phyloP scores from a whole-genome alignment of 2,797 vertebrate genomes.

The Pseudochaenichthys georgianus region DNA sequence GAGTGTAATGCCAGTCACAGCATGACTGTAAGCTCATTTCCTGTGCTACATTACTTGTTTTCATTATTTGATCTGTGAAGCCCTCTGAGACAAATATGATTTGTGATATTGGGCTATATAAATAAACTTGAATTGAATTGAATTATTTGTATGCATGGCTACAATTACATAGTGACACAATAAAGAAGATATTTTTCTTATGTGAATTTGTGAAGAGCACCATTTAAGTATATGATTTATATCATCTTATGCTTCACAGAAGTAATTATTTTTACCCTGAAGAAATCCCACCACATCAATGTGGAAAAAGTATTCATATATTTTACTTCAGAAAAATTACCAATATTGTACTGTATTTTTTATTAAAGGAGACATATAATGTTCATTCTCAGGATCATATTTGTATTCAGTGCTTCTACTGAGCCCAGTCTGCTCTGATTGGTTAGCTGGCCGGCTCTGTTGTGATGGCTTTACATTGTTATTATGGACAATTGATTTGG shows the following conservation, averaged over 20 bases:
- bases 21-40: constrained; percentile 1
- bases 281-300: neutral
- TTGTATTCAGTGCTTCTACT: no score
- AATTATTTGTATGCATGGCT: no score
- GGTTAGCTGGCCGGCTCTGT: no score
- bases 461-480: neutral
- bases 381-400: no score
- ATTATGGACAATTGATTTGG: neutral
- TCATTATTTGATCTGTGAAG: neutral
- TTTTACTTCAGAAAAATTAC: neutral
- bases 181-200: neutral
- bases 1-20: neutral
- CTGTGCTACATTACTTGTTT: neutral
- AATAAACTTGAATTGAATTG: no score
- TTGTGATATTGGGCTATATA: no score
- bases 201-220: neutral
- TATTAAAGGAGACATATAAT: neutral
- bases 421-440: no score
- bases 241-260: neutral
- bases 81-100: no score
- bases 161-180: neutral
- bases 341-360: neutral
- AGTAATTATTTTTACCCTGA: neutral
- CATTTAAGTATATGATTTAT: neutral
- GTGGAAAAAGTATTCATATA: neutral